phyloP scores from a whole-genome alignment of 2,888 invertebrate species.

The Deroplatys truncata region DNA sequence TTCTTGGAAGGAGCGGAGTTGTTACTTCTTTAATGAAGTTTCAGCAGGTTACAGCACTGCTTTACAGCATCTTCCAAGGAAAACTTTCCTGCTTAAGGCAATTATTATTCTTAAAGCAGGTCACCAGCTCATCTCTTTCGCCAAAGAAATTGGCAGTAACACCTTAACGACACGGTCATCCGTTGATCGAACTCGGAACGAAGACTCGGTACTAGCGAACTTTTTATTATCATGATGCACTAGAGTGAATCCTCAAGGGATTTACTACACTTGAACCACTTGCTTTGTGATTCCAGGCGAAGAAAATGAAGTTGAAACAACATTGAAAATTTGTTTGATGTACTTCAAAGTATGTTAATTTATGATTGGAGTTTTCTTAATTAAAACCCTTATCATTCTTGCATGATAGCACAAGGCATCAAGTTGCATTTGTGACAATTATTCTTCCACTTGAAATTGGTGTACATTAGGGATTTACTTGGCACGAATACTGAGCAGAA shows the following conservation, averaged over 20 bases:
- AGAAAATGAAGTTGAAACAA: background rate
- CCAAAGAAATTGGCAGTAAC: background rate
- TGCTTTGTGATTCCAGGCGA: background rate
- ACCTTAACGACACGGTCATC: background rate
- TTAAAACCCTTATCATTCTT: no score
- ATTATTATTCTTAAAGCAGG: background rate
- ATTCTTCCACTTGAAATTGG: no score
- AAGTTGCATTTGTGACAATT: no score
- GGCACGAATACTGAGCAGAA: no score
- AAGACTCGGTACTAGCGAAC: background rate
- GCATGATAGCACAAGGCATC: no score
- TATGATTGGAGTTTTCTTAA: no score
- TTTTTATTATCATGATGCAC: background rate
- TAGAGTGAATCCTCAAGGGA: background rate
- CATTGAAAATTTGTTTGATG: background rate
- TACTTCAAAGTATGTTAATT: no score
- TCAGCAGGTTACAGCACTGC: background rate
- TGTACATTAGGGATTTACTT: no score
- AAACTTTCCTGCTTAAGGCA: background rate
- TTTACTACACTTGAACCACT: background rate
- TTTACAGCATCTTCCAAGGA: background rate
- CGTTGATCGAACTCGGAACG: background rate
- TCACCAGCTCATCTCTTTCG: background rate
- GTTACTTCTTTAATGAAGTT: background rate
- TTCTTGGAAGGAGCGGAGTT: background rate